A percentile compares a stretch with the other conserved stretches of the same genome.
These are phyloP conservation scores for Alectoris magna DNA, from an alignment of 2,797 vertebrate genomes.

Conservation along the genomic window DNA sequence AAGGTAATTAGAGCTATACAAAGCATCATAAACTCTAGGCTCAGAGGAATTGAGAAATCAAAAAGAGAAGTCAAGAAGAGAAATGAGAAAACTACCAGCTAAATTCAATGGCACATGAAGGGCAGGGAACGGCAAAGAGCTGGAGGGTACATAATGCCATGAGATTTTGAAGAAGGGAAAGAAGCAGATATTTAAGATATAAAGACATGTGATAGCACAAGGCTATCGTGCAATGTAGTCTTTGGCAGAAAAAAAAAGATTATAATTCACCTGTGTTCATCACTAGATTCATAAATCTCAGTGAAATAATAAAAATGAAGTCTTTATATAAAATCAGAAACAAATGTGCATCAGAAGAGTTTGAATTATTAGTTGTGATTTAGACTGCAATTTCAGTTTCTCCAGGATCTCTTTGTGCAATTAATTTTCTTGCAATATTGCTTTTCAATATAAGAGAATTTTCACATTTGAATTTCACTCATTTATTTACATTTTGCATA, in stretches of 20 bases:
- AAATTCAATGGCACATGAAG: neutral
- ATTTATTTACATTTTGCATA: neutral
- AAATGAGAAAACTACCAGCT: neutral
- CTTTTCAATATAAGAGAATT: neutral
- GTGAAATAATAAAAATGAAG: neutral
- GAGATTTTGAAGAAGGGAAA: neutral
- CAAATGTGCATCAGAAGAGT: neutral
- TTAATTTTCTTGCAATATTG: neutral
- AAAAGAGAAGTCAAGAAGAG: neutral
- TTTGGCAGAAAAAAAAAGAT: neutral
- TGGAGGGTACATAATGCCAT: no score
- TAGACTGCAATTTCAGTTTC: neutral
- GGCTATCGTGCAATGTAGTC: neutral
- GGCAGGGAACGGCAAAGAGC: neutral
- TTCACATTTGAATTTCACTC: neutral
- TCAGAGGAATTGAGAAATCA: neutral
- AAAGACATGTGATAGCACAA: neutral
- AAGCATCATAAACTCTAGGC: neutral
- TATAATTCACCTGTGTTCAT: neutral
- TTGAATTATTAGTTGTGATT: neutral
- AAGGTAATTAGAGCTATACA: conserved; percentile 22
- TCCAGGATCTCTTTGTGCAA: neutral
- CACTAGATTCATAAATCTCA: neutral
- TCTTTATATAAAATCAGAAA: neutral
- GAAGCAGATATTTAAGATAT: neutral